A percentile compares a stretch with the other conserved stretches of the same genome.
These are phyloP conservation scores for Drosophila repleta DNA, from an alignment of 1,140 invertebrate species.

Conservation along the genomic window DNA sequence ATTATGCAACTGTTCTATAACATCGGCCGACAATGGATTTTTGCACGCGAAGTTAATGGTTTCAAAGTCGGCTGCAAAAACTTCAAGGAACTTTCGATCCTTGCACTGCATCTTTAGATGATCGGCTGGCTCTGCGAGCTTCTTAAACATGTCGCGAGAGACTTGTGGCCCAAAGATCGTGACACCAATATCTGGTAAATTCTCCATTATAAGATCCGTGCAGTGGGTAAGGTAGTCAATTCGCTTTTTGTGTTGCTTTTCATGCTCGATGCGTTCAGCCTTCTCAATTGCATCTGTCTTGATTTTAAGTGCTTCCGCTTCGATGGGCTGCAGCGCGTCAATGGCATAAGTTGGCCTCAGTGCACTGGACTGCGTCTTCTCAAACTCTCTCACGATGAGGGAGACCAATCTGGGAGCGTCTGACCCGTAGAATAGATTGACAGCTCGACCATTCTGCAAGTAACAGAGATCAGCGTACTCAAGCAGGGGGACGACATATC, in stretches of 20 bases:
- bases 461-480: not conserved
- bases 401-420: constrained; percentile 91
- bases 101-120: constrained; percentile 77
- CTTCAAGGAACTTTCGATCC: constrained; percentile 64
- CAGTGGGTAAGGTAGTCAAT: constrained; percentile 81
- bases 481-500: not conserved
- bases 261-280: constrained; percentile 66
- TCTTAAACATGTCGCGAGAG: constrained; percentile 79
- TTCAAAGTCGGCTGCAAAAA: constrained; percentile 64
- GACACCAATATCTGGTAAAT: constrained; percentile 82
- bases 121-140: constrained; percentile 76
- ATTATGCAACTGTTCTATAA: constrained; percentile 72
- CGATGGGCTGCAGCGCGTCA: constrained; percentile 85
- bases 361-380: constrained; percentile 66
- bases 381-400: constrained; percentile 90
- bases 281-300: constrained; percentile 55
- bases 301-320: constrained; percentile 83
- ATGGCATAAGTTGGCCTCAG: constrained; percentile 83
- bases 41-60: constrained; percentile 63
- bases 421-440: constrained; percentile 93
- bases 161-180: constrained; percentile 78
- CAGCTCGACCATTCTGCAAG: constrained; percentile 86
- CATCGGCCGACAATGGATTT: constrained; percentile 67
- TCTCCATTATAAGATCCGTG: constrained; percentile 84
- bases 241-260: constrained; percentile 74